Percentiles rank a stretch among this genome's conserved stretches.
phyloP scores from a whole-genome alignment of 2,797 vertebrate species.

The Sebastes diaconus region DNA sequence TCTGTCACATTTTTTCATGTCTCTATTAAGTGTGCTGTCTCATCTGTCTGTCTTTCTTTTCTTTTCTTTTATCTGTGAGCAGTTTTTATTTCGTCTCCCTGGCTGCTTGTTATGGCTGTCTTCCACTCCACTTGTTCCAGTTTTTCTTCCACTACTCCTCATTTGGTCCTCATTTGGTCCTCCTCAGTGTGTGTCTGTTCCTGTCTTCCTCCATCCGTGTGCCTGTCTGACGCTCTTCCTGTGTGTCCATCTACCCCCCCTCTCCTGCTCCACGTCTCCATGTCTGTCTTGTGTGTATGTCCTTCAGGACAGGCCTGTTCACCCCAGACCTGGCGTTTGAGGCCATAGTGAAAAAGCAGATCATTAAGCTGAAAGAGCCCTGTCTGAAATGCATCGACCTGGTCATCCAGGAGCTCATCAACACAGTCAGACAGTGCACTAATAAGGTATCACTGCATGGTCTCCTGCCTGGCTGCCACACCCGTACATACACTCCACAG shows the following conservation, averaged over 20 bases:
- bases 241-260: constrained; percentile 2
- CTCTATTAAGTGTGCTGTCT: neutral
- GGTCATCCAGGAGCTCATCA: constrained; percentile 98
- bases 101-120: neutral
- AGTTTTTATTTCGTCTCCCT: neutral
- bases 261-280: constrained; percentile 48
- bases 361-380: constrained; percentile 98
- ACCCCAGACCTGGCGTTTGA: constrained; percentile 97
- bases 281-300: constrained; percentile 68
- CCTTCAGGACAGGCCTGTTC: constrained; percentile 95
- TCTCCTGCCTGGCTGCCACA: constrained; percentile 38
- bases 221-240: constrained; percentile 27
- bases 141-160: constrained; percentile 3
- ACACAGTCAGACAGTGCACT: constrained; percentile 96
- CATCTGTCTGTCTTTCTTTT: constrained; percentile 3
- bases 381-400: constrained; percentile 97
- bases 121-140: neutral
- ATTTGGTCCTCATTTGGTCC: neutral
- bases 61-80: neutral
- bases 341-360: constrained; percentile 98
- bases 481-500: constrained; percentile 38
- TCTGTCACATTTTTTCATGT: constrained; percentile 17
- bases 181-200: neutral
- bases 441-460: constrained; percentile 88
- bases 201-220: constrained; percentile 13